phyloP scores from a whole-genome alignment of 2,888 invertebrate genomes.

The Cephalotes varians region DNA sequence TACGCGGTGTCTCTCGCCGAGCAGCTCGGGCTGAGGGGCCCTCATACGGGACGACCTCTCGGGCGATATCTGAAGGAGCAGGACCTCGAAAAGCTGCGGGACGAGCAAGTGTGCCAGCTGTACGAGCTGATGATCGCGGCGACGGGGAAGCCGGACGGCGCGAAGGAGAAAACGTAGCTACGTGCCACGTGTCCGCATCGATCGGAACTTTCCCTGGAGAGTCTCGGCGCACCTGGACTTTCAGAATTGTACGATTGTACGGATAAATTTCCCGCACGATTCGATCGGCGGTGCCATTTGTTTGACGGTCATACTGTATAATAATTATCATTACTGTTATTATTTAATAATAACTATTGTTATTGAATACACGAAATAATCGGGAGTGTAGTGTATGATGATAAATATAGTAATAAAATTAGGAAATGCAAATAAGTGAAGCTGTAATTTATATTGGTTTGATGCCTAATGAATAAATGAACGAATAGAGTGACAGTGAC shows the following conservation, averaged over 20 bases:
- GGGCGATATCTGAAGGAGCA: slow-evolving; percentile 89
- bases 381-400: neutral
- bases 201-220: neutral
- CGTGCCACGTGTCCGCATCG: neutral
- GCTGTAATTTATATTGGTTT: neutral
- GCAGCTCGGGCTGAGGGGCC: slow-evolving; percentile 90
- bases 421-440: neutral
- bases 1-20: slow-evolving; percentile 92
- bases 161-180: slow-evolving; percentile 48
- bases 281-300: neutral
- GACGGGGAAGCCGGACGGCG: slow-evolving; percentile 83
- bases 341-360: neutral
- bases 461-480: neutral
- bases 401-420: neutral
- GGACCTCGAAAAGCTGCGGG: slow-evolving; percentile 90
- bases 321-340: neutral
- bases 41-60: slow-evolving; percentile 87
- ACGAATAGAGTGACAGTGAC: neutral
- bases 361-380: neutral
- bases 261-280: neutral
- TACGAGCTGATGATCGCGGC: slow-evolving; percentile 93
- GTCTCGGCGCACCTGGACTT: neutral
- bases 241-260: neutral
- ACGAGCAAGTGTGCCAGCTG: slow-evolving; percentile 94
- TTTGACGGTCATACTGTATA: neutral